These are phyloP conservation scores for Liodrosophila aerea DNA, from an alignment of 2,888 invertebrate species.

Conservation along the genomic window DNA sequence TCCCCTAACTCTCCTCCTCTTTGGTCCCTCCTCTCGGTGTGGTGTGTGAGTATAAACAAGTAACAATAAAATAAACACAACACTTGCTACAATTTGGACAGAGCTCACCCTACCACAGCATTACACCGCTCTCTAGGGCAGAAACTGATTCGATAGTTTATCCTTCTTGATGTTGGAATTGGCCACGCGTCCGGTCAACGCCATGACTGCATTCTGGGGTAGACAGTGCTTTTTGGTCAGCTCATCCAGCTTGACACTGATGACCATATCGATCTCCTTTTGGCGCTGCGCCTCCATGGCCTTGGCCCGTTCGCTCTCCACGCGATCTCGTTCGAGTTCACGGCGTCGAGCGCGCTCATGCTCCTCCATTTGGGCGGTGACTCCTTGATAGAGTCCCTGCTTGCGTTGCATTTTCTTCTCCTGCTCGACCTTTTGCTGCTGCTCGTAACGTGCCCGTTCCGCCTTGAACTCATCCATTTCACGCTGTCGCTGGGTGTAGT, in stretches of 20 bases:
- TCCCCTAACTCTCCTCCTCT: neutral
- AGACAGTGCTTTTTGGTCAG: constrained; percentile 51
- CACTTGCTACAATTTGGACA: too few relatives aligned
- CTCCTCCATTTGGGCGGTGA: constrained; percentile 59
- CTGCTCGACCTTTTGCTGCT: constrained; percentile 37
- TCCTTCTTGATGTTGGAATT: constrained; percentile 21
- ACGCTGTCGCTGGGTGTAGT: constrained; percentile 41
- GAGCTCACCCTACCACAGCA: too few relatives aligned
- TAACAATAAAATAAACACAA: too few relatives aligned
- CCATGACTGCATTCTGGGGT: constrained; percentile 32
- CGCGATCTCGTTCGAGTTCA: constrained; percentile 43
- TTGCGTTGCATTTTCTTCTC: constrained; percentile 31
- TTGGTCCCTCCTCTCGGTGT: neutral
- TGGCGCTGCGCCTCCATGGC: constrained; percentile 42
- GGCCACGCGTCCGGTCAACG: constrained; percentile 52
- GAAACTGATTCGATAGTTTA: constrained; percentile 15
- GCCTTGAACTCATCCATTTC: constrained; percentile 46
- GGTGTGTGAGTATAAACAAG: too few relatives aligned
- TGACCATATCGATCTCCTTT: constrained; percentile 66
- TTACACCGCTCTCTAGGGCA: constrained; percentile 4
- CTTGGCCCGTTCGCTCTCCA: constrained; percentile 17
- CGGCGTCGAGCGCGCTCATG: constrained; percentile 57
- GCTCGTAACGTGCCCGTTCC: constrained; percentile 30
- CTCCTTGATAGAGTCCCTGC: constrained; percentile 36
- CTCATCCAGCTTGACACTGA: constrained; percentile 58